phyloP scores from a whole-genome alignment of 2,888 invertebrate genomes.

The Sphaerophoria rueppellii region DNA sequence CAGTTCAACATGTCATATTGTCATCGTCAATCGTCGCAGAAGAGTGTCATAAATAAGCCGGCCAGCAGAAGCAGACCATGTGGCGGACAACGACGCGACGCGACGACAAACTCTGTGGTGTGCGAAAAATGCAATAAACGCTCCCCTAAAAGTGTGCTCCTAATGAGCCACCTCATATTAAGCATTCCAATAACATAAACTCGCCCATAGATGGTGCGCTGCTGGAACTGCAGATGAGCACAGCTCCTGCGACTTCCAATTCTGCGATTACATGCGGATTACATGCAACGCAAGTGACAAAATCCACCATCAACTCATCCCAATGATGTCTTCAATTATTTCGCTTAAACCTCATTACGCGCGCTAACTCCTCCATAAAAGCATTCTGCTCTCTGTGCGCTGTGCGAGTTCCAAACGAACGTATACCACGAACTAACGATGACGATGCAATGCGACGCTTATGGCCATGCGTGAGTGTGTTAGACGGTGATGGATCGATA shows the following conservation, averaged over 20 bases:
- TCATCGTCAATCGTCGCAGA: not conserved
- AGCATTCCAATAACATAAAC: constrained; percentile 2
- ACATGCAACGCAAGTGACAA: constrained; percentile 66
- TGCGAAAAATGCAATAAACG: constrained; percentile 57
- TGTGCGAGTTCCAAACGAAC: constrained; percentile 7
- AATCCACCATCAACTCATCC: constrained; percentile 27
- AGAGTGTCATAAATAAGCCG: constrained; percentile 66
- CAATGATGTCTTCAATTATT: constrained; percentile 55
- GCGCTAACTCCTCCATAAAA: constrained; percentile 70
- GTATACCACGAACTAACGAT: constrained; percentile 48
- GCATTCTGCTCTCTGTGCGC: not conserved
- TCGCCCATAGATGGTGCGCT: constrained; percentile 38
- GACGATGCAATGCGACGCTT: not conserved
- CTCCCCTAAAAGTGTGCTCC: constrained; percentile 57
- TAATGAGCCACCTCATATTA: constrained; percentile 55
- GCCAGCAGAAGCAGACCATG: constrained; percentile 56
- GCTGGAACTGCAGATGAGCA: not conserved
- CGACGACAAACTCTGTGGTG: constrained; percentile 12
- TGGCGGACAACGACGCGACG: not conserved
- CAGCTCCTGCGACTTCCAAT: constrained; percentile 53
- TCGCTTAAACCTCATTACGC: constrained; percentile 66
- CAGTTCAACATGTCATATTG: constrained; percentile 61
- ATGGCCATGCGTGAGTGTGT: constrained; percentile 56
- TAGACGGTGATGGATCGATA: constrained; percentile 61
- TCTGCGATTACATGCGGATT: constrained; percentile 71